A percentile compares a stretch with the other conserved stretches of the same genome.
phyloP scores from a whole-genome alignment of 2,113 vertebrate genomes.

The Bos javanicus region DNA sequence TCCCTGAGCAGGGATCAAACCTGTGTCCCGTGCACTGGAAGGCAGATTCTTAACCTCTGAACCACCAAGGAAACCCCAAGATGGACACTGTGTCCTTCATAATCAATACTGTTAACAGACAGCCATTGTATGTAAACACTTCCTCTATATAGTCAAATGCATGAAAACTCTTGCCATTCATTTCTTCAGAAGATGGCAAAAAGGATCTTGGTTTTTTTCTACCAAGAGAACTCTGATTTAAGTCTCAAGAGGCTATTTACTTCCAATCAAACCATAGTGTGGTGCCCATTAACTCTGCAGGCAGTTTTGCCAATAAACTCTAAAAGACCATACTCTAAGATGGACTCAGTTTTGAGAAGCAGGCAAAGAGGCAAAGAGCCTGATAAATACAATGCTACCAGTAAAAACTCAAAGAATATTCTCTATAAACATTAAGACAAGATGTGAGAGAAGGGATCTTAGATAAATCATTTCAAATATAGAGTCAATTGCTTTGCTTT shows the following conservation, averaged over 20 bases:
- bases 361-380: slow-evolving; percentile 42
- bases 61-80: background rate
- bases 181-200: background rate
- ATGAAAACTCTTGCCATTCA: background rate
- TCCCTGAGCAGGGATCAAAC: background rate
- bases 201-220: background rate
- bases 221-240: background rate
- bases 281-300: slow-evolving; percentile 47
- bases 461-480: slow-evolving; percentile 81
- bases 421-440: slow-evolving; percentile 65
- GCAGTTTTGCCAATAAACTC: slow-evolving; percentile 54
- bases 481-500: slow-evolving; percentile 80
- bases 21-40: background rate
- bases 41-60: background rate
- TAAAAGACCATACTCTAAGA: slow-evolving; percentile 43
- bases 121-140: background rate
- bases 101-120: background rate
- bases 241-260: slow-evolving; percentile 45
- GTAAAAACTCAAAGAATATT: slow-evolving; percentile 69
- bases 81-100: background rate
- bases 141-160: background rate
- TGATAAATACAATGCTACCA: slow-evolving; percentile 64
- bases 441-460: slow-evolving; percentile 74
- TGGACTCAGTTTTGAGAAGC: slow-evolving; percentile 57
- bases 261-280: slow-evolving; percentile 41